These are phyloP conservation scores for Cerastis rubricosa DNA, from an alignment of 2,888 invertebrate genomes.

Conservation along the genomic window DNA sequence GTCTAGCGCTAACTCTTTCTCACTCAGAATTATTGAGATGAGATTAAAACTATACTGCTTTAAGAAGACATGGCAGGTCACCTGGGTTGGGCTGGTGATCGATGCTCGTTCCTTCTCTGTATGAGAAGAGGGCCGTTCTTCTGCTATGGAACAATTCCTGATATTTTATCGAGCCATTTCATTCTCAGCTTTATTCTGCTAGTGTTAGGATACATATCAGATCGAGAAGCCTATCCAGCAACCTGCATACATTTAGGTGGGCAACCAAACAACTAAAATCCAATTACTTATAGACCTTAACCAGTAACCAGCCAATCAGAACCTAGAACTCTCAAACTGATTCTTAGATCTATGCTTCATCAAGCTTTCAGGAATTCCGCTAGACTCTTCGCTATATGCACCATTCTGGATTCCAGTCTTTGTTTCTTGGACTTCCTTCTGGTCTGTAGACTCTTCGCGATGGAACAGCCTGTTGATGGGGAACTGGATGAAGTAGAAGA, in stretches of 20 bases:
- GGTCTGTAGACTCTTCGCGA: slow-evolving; percentile 57
- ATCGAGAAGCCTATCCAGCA: not conserved
- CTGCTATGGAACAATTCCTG: not conserved
- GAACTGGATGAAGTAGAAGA: slow-evolving; percentile 83
- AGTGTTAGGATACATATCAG: not conserved
- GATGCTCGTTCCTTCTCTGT: not conserved
- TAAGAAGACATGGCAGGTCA: not conserved
- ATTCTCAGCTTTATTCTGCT: not conserved
- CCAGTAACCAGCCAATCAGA: slow-evolving; percentile 66
- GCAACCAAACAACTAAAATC: not conserved
- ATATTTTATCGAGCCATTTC: not conserved
- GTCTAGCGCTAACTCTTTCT: not conserved
- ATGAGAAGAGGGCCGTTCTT: not conserved
- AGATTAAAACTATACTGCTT: not conserved
- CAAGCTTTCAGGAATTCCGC: slow-evolving; percentile 26
- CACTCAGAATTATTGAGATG: not conserved
- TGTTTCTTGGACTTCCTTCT: slow-evolving; percentile 40
- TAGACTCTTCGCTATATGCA: slow-evolving; percentile 18
- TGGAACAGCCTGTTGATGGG: slow-evolving; percentile 84
- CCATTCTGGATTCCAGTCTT: slow-evolving; percentile 42
- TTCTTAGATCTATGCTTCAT: slow-evolving; percentile 73
- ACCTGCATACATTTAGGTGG: slow-evolving; percentile 1
- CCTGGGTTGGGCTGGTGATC: not conserved
- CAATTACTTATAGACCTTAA: not conserved
- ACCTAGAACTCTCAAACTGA: slow-evolving; percentile 78